Evolutionary conservation across 2,797 vertebrate genomes (phyloP), one percentile per base, ranked within the genome.

Genomic region (Gambelia wislizenii): DNA sequence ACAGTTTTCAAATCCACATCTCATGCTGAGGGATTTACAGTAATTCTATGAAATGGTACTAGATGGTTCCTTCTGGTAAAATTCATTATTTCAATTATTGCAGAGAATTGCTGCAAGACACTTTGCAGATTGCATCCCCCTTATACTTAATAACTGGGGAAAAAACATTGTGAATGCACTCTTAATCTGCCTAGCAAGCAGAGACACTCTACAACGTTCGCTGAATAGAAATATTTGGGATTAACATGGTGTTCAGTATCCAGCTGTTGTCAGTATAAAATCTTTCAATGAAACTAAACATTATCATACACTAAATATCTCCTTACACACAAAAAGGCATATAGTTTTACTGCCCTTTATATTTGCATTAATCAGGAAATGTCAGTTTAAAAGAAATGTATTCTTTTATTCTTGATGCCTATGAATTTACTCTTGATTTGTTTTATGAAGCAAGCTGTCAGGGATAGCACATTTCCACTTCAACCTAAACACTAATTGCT

Each of bases 171-270:
- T n/a, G 36, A 84, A 9, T 36, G 25, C 72, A 88, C 44, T 16
- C 47, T 74, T 85, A 89, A 87, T 13, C 42, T 59, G 5, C 75
- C 42, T 89, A 27, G 33, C 82, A 87, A 87, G 20, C 67, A 89
- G 39, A 4, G 69, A 79, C 42, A 77, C 0, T 0, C 10, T 87
- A 49, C 39, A 88, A 42, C 1, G 4, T 84, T 90, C 70, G 18
- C 6, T 88, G 85, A 91, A 89, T 83, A 84, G 85, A 92, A 93
- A 87, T 49, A 16, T 91, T 79, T 86, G 85, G 72, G 88, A 91
- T 91, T 92, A 93, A 27, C 52, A 75, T 12, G 14, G 88, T 77
- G 44, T 82, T 42, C 70, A 89, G 10, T 78, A 90, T 86, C 91
- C 33, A 87, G 72, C 89, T 91, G 74, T 78, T 91, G 78, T 69